A percentile compares a stretch with the other conserved stretches of the same genome.
phyloP scores from a whole-genome alignment of 1,140 invertebrate species.

The Caenorhabditis latens region DNA sequence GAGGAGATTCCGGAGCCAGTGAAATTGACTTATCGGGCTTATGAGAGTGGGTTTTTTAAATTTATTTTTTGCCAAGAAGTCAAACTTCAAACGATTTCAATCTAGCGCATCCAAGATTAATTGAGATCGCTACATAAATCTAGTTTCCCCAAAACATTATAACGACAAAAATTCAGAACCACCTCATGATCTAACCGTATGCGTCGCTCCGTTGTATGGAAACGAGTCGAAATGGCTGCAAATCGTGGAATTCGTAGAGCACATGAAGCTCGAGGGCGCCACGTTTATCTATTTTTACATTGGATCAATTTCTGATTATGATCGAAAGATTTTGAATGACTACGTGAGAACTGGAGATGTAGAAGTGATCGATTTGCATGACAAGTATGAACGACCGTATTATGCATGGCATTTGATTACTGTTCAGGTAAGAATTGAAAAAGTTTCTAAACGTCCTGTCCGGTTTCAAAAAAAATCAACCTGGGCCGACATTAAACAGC shows the following conservation, averaged over 20 bases:
- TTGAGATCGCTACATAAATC: no score
- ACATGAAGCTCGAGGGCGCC: conserved; percentile 18
- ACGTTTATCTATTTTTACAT: conserved; percentile 9
- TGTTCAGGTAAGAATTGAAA: neutral
- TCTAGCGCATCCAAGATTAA: no score
- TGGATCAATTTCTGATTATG: neutral
- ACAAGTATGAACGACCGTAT: neutral
- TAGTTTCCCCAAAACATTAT: neutral
- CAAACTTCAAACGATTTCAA: no score
- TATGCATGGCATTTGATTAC: conserved; percentile 5
- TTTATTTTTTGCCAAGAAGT: neutral
- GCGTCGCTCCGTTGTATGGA: conserved; percentile 31
- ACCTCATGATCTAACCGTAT: neutral
- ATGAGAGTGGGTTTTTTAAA: conserved; percentile 12
- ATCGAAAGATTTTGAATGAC: neutral
- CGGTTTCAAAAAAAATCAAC: no score
- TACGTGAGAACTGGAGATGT: conserved; percentile 16
- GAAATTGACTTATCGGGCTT: neutral
- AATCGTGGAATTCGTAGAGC: conserved; percentile 31
- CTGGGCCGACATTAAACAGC: no score
- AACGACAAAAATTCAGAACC: neutral
- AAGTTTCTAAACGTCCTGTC: no score
- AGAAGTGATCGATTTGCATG: neutral
- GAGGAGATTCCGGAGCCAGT: neutral
- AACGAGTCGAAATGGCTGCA: conserved; percentile 45